These are phyloP conservation scores for Coenobita brevimanus DNA, from an alignment of 1,140 invertebrate species.

Conservation along the genomic window DNA sequence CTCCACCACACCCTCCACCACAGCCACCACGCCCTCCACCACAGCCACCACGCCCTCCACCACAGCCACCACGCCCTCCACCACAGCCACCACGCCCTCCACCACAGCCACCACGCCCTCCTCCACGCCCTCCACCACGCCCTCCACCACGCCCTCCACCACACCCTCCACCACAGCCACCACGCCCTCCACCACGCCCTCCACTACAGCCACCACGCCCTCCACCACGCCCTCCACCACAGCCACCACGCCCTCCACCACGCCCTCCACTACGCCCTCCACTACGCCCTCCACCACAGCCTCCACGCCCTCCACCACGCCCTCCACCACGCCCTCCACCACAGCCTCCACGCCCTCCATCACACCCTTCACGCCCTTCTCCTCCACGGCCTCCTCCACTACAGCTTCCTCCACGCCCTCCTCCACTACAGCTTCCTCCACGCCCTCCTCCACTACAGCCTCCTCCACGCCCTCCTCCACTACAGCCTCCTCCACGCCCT, in stretches of 20 bases:
- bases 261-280: no score
- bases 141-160: neutral
- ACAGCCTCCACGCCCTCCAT: no score
- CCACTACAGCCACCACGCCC: neutral
- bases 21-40: neutral
- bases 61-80: neutral
- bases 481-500: no score
- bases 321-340: no score
- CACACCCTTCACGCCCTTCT: no score
- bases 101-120: neutral
- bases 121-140: neutral
- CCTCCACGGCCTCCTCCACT: no score
- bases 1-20: neutral
- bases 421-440: no score
- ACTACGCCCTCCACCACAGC: no score
- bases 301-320: no score
- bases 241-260: neutral
- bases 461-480: no score
- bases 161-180: neutral
- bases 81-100: neutral
- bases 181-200: neutral
- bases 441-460: no score
- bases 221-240: neutral
- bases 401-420: no score
- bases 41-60: neutral